These are phyloP conservation scores for Lasius fuliginosus DNA, from an alignment of 2,888 invertebrate genomes.

Conservation along the genomic window DNA sequence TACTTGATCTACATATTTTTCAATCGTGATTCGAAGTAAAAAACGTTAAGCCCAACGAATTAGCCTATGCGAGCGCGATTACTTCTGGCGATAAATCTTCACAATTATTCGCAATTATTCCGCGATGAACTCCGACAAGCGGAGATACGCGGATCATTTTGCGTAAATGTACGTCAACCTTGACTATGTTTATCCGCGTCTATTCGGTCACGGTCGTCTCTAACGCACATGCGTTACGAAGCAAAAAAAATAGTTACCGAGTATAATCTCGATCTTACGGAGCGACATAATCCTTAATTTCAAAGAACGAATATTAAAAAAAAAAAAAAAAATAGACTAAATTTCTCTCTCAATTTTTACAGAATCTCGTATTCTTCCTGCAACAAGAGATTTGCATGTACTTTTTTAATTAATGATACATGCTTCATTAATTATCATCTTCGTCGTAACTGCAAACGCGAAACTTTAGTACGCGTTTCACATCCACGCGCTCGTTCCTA, in stretches of 20 bases:
- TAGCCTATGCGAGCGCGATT: background rate
- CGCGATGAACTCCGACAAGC: slow-evolving; percentile 1
- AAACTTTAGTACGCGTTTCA: no score
- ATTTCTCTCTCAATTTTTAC: background rate
- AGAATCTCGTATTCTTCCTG: background rate
- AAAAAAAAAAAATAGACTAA: background rate
- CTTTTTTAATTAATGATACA: background rate
- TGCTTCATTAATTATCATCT: background rate
- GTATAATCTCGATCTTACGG: background rate
- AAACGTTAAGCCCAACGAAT: background rate
- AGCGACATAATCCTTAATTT: background rate
- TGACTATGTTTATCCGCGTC: slow-evolving; percentile 75
- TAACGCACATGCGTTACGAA: slow-evolving; percentile 66
- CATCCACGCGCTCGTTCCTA: background rate
- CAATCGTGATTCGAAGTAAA: background rate
- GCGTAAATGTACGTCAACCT: slow-evolving; percentile 72
- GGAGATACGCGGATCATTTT: slow-evolving; percentile 59
- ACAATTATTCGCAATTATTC: slow-evolving; percentile 23
- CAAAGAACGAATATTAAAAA: background rate
- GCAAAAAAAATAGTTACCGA: slow-evolving; percentile 15
- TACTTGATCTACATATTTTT: background rate
- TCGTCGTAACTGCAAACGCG: background rate
- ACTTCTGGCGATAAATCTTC: background rate
- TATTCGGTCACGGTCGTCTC: slow-evolving; percentile 78
- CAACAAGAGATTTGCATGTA: no score